phyloP scores from a whole-genome alignment of 1,140 invertebrate genomes.

The Oedothorax gibbosus region DNA sequence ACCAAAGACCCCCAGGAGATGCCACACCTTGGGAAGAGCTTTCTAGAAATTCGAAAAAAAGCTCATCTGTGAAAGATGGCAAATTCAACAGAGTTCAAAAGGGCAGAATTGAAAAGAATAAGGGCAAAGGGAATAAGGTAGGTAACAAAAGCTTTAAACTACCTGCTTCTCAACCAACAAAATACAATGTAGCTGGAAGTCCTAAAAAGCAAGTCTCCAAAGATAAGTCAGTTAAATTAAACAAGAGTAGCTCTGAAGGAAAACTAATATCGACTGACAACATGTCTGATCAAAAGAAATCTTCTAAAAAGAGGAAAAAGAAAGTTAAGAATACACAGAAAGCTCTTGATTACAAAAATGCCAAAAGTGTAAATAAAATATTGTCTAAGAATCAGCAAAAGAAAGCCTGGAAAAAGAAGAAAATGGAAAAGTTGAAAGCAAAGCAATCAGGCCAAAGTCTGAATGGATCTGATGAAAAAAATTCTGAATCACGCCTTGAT shows the following conservation, averaged over 20 bases:
- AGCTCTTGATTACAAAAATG: not conserved
- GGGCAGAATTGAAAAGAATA: not conserved
- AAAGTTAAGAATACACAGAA: not conserved
- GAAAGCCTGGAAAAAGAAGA: slow-evolving; percentile 2
- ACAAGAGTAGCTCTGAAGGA: not conserved
- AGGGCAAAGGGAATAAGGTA: not conserved
- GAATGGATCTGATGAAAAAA: not conserved
- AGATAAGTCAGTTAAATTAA: too few species aligned
- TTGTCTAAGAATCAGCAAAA: slow-evolving; percentile 4
- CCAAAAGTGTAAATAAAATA: slow-evolving; percentile 2
- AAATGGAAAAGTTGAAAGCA: slow-evolving; percentile 15
- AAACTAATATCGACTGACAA: not conserved
- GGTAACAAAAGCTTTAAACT: not conserved
- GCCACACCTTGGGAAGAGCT: slow-evolving; percentile 59
- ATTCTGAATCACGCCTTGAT: not conserved
- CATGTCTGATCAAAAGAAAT: not conserved
- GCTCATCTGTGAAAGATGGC: not conserved
- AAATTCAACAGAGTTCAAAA: not conserved
- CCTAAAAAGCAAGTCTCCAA: too few species aligned
- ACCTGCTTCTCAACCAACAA: not conserved
- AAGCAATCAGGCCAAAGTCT: not conserved
- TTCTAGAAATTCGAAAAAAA: not conserved
- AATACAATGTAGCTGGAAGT: not conserved
- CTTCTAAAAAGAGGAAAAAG: not conserved
- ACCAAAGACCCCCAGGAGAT: slow-evolving; percentile 47